Conservation (phyloP, 2,113 vertebrate genomes). For the Chunga burmeisteri region DNA sequence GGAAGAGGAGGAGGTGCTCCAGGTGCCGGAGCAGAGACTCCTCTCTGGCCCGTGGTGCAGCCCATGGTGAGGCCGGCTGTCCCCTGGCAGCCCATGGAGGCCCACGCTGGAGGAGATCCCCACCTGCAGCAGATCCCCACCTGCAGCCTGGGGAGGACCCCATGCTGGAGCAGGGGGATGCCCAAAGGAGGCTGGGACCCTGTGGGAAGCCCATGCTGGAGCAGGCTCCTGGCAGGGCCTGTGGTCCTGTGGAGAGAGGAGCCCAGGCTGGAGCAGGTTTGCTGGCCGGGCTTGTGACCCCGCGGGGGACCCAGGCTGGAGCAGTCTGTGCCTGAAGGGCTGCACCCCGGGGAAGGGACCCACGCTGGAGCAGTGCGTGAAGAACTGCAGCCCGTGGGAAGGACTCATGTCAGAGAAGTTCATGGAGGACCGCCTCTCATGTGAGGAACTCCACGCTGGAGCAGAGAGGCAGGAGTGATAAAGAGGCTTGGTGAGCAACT, state of each 20-base stretch:
- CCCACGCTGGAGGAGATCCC: too few relatives aligned
- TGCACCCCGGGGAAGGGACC: too few relatives aligned
- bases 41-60: neutral
- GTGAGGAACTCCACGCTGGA: neutral
- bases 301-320: accelerated
- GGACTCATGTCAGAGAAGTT: neutral
- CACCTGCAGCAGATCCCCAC: too few relatives aligned
- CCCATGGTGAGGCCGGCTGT: neutral
- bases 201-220: too few relatives aligned
- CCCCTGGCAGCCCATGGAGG: too few relatives aligned
- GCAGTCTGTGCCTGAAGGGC: too few relatives aligned
- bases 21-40: neutral
- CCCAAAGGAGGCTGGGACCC: too few relatives aligned
- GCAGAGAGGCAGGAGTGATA: neutral
- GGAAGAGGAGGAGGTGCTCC: neutral
- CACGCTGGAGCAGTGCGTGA: too few relatives aligned
- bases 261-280: neutral
- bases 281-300: neutral
- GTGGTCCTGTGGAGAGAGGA: too few relatives aligned
- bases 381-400: neutral
- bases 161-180: too few relatives aligned
- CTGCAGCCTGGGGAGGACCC: too few relatives aligned
- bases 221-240: too few relatives aligned
- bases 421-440: neutral
- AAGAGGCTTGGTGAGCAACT: neutral